Evolutionary conservation across 1,140 invertebrate genomes (phyloP).

Genomic region (Augochlora pura): DNA sequence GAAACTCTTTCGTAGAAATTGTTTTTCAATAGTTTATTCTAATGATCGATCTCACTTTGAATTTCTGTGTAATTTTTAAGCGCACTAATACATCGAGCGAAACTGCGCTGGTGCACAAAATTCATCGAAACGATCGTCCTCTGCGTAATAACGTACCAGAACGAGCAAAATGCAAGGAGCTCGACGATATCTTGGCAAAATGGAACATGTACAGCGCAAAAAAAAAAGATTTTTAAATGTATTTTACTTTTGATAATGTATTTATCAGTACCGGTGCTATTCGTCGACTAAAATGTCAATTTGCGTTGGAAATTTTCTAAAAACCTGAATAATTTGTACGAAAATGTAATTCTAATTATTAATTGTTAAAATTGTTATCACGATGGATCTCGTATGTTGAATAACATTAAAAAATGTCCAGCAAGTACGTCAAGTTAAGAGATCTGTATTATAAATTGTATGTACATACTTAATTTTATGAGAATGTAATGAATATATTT

Average conservation of each 20-base stretch:
- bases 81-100: neutral
- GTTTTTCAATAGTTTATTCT: too few relatives aligned
- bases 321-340: neutral
- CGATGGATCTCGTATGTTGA: constrained; percentile 7
- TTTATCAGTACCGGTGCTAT: too few relatives aligned
- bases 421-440: constrained; percentile 26
- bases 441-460: constrained; percentile 10
- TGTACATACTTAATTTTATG: neutral
- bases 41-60: too few relatives aligned
- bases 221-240: constrained; percentile 4
- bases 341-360: neutral
- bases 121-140: constrained; percentile 4
- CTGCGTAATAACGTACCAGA: constrained; percentile 11
- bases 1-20: too few relatives aligned
- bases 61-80: neutral
- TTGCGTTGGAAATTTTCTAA: neutral
- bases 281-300: too few relatives aligned
- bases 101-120: constrained; percentile 27
- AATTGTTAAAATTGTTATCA: neutral
- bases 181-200: constrained; percentile 50
- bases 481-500: constrained; percentile 12
- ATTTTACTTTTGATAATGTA: neutral
- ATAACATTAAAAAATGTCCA: constrained; percentile 24
- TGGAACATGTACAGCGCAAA: constrained; percentile 56
- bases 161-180: constrained; percentile 35